Base-by-base conservation (phyloP, 2,888 invertebrate genomes). In the Eupithecia exiguata region DNA sequence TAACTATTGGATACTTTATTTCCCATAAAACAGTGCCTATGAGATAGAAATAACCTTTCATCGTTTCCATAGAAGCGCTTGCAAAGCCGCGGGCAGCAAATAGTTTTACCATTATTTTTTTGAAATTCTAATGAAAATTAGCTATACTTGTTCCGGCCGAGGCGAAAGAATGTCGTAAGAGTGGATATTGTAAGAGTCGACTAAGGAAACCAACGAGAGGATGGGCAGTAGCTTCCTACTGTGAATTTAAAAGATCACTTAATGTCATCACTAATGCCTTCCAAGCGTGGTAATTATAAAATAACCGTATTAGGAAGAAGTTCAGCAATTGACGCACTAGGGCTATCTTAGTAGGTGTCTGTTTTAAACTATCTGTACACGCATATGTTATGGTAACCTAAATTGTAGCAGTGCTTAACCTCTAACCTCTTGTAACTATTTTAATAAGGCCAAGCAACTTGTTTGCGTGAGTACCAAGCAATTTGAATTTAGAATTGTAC, bases 401-500 rank as follows among this genome's bases (percentile, higher is more conserved):
- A 35, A 36, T 65, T n/a, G 30, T 36, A n/a, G 7, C n/a, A 63
- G 35, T 9, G 7, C 35, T 61, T 30, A 30, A 63, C 36, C 63
- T 63, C 36, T 63, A 18, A 65, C 63, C 63, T 38, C 18, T 65
- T 21, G 38, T 7, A 6, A 38, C 49, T 21, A 21, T 66, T 66
- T 65, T 66, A 66, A 16, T 66, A 40, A 66, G 66, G 40, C 66
- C 40, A 53, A 38, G 65, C 53, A 70, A 53, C 69, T 69, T 71
- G 72, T 75, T 75, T 40, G 75, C 73, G 73, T 76, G 75, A 63
- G 89, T 86, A 89, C 88, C 90, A 86, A 86, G 90, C 87, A 91
- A 91, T 93, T 92, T 89, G 89, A 91, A 93, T 92, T 88, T 91
- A 89, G 92, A 91, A 88, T 88, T 86, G 86, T 78, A 84, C 83